phyloP scores from a whole-genome alignment of 30 jellyfish, hydroid and myxozoan genomes.

The Nemopilema nomurai region DNA sequence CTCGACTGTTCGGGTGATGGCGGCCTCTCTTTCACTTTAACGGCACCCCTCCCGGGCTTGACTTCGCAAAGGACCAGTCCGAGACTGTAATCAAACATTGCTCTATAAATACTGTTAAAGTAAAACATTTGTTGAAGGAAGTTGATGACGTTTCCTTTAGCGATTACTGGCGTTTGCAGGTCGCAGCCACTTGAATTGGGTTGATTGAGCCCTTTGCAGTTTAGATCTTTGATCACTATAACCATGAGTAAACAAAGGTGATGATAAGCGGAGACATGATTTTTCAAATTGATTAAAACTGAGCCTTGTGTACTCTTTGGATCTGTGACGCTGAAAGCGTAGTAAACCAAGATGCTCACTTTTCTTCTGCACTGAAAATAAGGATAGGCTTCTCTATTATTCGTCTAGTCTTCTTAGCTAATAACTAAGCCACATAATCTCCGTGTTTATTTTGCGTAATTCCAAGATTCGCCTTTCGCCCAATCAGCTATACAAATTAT shows the following conservation, averaged over 20 bases:
- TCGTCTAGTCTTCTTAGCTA: slow-evolving; percentile 45
- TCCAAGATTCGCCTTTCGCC: slow-evolving; percentile 30
- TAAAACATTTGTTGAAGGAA: slow-evolving; percentile 8
- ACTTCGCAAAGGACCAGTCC: not conserved
- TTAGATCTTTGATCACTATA: not conserved
- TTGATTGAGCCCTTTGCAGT: slow-evolving; percentile 5
- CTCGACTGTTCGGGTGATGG: not conserved
- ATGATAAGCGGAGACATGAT: slow-evolving; percentile 25
- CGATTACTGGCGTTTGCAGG: slow-evolving; percentile 16
- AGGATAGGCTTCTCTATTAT: slow-evolving; percentile 49
- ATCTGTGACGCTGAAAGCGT: slow-evolving; percentile 17
- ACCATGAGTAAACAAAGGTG: slow-evolving; percentile 2
- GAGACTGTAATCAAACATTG: not conserved
- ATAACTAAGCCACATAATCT: slow-evolving; percentile 41
- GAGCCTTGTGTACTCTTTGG: slow-evolving; percentile 29
- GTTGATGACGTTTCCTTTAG: not conserved
- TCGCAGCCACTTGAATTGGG: slow-evolving; percentile 19
- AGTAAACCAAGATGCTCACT: slow-evolving; percentile 10
- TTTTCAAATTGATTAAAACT: slow-evolving; percentile 29
- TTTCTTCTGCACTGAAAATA: slow-evolving; percentile 37
- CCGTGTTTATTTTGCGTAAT: slow-evolving; percentile 46
- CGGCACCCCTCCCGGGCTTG: not conserved
- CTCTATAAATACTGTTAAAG: not conserved
- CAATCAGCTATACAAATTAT: slow-evolving; percentile 27
- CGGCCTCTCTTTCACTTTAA: not conserved